Evolutionary conservation across 1,140 invertebrate genomes (phyloP), one percentile per base, ranked within the genome.

Genomic region (Trichonephila inaurata): DNA sequence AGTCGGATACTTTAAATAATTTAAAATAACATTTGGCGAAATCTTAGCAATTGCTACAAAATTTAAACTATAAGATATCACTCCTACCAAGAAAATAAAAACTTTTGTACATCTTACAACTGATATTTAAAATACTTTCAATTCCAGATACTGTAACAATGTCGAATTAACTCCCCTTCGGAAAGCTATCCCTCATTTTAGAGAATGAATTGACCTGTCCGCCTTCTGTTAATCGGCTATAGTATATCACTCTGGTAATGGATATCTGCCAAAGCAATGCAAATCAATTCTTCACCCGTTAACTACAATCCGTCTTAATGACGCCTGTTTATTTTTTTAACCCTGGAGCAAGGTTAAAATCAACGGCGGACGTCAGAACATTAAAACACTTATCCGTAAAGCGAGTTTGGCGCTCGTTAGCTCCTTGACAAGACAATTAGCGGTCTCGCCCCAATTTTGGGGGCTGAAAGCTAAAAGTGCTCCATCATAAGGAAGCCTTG

Each of bases 391-490:
- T 72, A 82, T 91, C 33, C 81, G 60, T 62, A 85, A 92, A 83
- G 90, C 40, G 60, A 92, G 33, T 62, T 66, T 64, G 24, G 82
- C 24, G 91, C 82, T 92, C 91, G 83, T 92, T 92, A 92, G 91
- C 83, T 83, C 77, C 62, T 86, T 92, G 91, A 92, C 91, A 92
- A 92, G 91, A 92, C 91, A 92, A 92, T 92, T 92, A 92, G 91
- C 61, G 83, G 91, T 87, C 91, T 86, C 51, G 62, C 62, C 66
- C 91, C 58, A 72, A 92, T 92, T 92, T 92, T 33, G 60, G 61
- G 82, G 62, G n/a, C 44, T 60, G 64, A 72, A 92, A 92, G 91
- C 83, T 87, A 92, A 92, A 92, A 92, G 91, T 92, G 64, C 91
- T 92, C 83, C 91, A 92, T 92, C 91, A 92, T 92, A 92, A 92